Conservation (phyloP, 2,888 invertebrate species). For the Amblyjoppa proteus region DNA sequence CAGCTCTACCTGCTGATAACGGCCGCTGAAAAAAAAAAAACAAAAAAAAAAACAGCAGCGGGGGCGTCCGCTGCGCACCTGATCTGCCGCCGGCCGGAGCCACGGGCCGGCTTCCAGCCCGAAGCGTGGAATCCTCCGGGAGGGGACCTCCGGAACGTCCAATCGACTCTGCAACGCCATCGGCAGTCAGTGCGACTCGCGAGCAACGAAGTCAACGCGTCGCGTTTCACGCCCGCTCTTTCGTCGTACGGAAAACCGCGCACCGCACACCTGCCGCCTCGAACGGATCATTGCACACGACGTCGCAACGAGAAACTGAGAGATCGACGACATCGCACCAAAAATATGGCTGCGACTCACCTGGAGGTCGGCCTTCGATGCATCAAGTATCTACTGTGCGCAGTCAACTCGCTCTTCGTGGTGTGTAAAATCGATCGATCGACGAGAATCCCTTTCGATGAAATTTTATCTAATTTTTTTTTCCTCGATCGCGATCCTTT, state of each 20-base stretch:
- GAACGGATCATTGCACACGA: neutral
- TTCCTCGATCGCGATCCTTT: too few relatives aligned
- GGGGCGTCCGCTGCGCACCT: slow-evolving; percentile 28
- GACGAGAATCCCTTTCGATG: neutral
- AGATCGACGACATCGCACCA: neutral
- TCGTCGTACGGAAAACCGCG: neutral
- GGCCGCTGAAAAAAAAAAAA: slow-evolving; percentile 1
- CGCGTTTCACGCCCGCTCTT: neutral
- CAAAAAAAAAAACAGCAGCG: neutral
- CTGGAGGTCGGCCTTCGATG: slow-evolving; percentile 88
- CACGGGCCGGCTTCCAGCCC: neutral
- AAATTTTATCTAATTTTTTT: neutral
- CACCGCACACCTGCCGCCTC: neutral
- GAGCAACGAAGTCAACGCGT: slow-evolving; percentile 33
- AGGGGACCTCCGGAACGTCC: slow-evolving; percentile 28
- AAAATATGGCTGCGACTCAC: slow-evolving; percentile 82
- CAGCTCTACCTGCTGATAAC: slow-evolving; percentile 56
- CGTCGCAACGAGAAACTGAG: neutral
- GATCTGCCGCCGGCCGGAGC: slow-evolving; percentile 27
- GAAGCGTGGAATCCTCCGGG: slow-evolving; percentile 25
- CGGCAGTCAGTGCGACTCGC: slow-evolving; percentile 61
- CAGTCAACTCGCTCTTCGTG: slow-evolving; percentile 89
- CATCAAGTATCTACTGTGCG: slow-evolving; percentile 89
- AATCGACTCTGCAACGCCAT: slow-evolving; percentile 16
- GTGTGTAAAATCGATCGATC: slow-evolving; percentile 83